Conservation (phyloP, 1,140 invertebrate genomes). For the Drosophila pandora region DNA sequence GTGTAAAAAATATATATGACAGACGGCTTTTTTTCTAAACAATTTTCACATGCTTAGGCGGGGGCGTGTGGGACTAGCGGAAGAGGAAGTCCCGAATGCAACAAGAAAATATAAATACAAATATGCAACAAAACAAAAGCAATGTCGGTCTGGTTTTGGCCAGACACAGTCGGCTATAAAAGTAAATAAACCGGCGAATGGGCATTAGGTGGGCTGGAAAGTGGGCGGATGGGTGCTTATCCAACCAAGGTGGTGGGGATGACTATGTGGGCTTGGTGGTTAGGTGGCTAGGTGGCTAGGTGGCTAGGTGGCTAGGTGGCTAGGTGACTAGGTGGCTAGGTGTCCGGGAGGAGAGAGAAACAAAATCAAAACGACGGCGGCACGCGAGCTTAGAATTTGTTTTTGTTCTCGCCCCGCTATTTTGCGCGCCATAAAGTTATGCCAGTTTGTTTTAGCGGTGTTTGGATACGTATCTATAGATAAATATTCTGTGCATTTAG, state of each 20-base stretch:
- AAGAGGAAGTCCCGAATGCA: slow-evolving; percentile 19
- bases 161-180: slow-evolving; percentile 62
- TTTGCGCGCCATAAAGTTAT: slow-evolving; percentile 49
- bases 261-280: not conserved
- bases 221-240: not conserved
- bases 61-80: not conserved
- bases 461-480: slow-evolving; percentile 43
- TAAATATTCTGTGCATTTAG: slow-evolving; percentile 22
- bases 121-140: slow-evolving; percentile 49
- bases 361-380: slow-evolving; percentile 52
- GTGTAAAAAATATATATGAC: slow-evolving; percentile 56
- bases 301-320: not conserved
- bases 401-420: slow-evolving; percentile 22
- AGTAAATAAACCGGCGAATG: slow-evolving; percentile 50
- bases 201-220: slow-evolving; percentile 18
- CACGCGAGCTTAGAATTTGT: slow-evolving; percentile 79
- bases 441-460: slow-evolving; percentile 33
- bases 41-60: slow-evolving; percentile 64
- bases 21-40: slow-evolving; percentile 67
- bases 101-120: slow-evolving; percentile 63
- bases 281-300: not conserved
- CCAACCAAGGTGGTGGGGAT: not conserved
- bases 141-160: slow-evolving; percentile 31
- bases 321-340: not conserved
- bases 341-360: slow-evolving; percentile 23